Conservation (phyloP, 2,797 vertebrate genomes). For the Tolypeutes matacus region DNA sequence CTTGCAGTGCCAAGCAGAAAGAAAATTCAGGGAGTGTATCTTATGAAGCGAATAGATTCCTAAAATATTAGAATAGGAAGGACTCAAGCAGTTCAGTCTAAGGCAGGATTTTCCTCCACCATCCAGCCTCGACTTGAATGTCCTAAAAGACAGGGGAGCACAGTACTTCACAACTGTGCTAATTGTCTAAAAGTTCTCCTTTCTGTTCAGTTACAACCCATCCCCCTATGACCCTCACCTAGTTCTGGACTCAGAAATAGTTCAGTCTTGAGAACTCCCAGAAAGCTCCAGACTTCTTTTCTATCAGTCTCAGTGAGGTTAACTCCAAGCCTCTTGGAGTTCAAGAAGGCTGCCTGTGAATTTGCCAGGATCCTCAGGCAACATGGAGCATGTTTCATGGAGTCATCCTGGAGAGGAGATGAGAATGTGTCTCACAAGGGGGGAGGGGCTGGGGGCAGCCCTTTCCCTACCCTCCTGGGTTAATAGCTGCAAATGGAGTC, state of each 20-base stretch:
- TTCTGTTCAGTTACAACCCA: neutral
- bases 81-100: neutral
- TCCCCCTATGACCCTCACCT: neutral
- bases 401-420: neutral
- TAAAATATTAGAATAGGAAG: neutral
- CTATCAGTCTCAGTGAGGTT: neutral
- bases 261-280: neutral
- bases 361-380: neutral
- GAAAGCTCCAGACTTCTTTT: neutral
- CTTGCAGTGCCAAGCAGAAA: neutral
- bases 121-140: neutral
- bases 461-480: neutral
- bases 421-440: neutral
- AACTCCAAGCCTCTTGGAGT: neutral
- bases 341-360: neutral
- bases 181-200: neutral
- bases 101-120: neutral
- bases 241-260: neutral
- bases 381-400: accelerated
- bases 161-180: neutral
- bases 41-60: neutral
- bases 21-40: neutral
- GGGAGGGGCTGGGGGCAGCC: neutral
- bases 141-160: neutral
- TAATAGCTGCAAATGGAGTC: neutral